phyloP scores from a whole-genome alignment of 2,888 invertebrate genomes.

The Escarpia spicata region DNA sequence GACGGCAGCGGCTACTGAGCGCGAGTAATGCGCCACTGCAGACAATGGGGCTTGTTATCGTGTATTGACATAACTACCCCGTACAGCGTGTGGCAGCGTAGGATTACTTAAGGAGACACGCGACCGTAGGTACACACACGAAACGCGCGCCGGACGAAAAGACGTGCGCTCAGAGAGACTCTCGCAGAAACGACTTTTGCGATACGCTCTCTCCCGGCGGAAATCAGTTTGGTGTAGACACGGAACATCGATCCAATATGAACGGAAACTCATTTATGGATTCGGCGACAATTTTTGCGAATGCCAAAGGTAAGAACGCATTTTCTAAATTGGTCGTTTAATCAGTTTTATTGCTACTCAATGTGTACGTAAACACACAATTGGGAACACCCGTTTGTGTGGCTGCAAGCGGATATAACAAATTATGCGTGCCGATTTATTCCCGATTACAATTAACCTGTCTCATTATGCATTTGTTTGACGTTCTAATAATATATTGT shows the following conservation, averaged over 20 bases:
- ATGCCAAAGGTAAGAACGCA: neutral
- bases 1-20: neutral
- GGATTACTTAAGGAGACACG: neutral
- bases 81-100: neutral
- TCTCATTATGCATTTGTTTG: neutral
- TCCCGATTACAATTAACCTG: neutral
- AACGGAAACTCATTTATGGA: neutral
- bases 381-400: neutral
- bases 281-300: neutral
- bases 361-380: neutral
- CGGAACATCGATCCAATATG: neutral
- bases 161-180: neutral
- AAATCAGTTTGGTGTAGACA: neutral
- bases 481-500: neutral
- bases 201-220: neutral
- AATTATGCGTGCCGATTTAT: neutral
- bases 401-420: neutral
- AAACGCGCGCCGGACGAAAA: slow-evolving; percentile 3
- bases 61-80: slow-evolving; percentile 13
- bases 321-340: neutral
- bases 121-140: neutral
- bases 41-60: slow-evolving; percentile 16
- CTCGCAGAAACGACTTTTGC: neutral
- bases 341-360: neutral
- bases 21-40: neutral